Base-by-base conservation (phyloP, 2,888 invertebrate species). In the Embidobia sp. region DNA sequence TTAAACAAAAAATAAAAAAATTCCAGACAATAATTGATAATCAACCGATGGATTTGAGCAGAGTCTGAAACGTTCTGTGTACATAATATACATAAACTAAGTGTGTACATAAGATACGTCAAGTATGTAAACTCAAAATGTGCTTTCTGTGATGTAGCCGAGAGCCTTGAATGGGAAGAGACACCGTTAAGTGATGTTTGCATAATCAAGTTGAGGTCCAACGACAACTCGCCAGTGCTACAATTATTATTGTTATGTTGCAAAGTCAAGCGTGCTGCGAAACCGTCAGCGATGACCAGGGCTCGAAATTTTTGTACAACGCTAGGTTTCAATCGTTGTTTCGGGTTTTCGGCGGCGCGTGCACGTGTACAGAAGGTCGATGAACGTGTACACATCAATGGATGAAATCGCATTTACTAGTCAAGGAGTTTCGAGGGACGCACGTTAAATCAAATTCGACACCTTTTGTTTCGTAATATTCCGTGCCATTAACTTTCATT, bases 401-500 rank as follows among this genome's bases (percentile, higher is more conserved):
- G 51, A 53, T 67, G 44, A 67, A 72, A 67, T 55, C 51, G 67
- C 66, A 77, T 77, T 72, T 77, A 72, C 77, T 77, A 77, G 77
- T 77, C 72, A 77, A 42, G 73, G 15, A 13, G 26, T 77, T 66
- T 77, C 33, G 33, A 53, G 53, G 35, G 48, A 70, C 59, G 59
- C 76, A 66, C 44, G 66, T 66, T 51, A 10, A 70, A 77, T 64
- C 67, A 67, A 73, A 77, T 55, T 46, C 63, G 61, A 77, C 51
- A 29, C 42, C 10, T 37, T 29, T 75, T 42, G 55, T 33, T 35
- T 37, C 8, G 15, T 51, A 55, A 70, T 66, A 73, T 70, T 64
- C 42, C 53, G 78, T 78, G 74, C 78, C 78, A 78, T 78, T 70
- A 70, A 74, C 61, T 27, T 44, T 55, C 55, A 51, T 53, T 73